Percentiles rank a stretch among this genome's conserved stretches.
These are phyloP conservation scores for Drosophila maculinotata DNA, from an alignment of 2,888 invertebrate genomes.

Conservation along the genomic window DNA sequence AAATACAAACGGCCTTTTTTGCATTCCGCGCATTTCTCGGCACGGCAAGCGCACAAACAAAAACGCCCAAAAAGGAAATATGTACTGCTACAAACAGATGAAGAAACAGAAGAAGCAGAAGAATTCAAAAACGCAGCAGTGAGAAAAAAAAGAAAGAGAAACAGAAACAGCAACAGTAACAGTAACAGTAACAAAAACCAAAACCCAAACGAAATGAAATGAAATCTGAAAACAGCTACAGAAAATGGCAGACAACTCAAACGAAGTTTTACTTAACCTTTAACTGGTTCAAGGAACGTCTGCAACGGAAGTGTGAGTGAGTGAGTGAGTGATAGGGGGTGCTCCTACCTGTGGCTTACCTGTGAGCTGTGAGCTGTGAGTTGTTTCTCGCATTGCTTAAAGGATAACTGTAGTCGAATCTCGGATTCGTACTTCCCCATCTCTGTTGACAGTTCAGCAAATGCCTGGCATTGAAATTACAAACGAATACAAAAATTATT, in stretches of 20 bases:
- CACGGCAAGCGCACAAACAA: conserved; percentile 46
- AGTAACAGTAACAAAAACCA: neutral
- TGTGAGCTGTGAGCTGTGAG: too few species aligned
- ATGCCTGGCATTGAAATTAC: too few species aligned
- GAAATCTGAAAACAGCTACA: conserved; percentile 4
- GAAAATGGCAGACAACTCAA: conserved; percentile 37
- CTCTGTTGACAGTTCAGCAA: too few species aligned
- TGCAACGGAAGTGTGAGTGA: neutral
- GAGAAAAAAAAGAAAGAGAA: conserved; percentile 4
- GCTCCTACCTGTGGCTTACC: too few species aligned
- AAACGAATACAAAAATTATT: too few species aligned
- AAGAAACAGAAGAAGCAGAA: neutral
- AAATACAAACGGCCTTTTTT: conserved; percentile 66
- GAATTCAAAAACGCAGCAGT: conserved; percentile 14
- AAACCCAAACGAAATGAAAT: conserved; percentile 3
- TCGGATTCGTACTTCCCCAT: neutral
- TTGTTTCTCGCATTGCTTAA: too few species aligned
- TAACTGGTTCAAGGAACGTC: conserved; percentile 19
- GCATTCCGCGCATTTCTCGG: conserved; percentile 70
- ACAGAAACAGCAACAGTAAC: conserved; percentile 6
- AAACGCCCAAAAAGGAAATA: conserved; percentile 10
- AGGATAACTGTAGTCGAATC: neutral
- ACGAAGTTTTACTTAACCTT: conserved; percentile 62
- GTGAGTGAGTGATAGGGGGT: neutral
- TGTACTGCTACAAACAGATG: neutral